Evolutionary conservation across 2,797 vertebrate genomes (phyloP).

Genomic region (Leptoclinus maculatus): DNA sequence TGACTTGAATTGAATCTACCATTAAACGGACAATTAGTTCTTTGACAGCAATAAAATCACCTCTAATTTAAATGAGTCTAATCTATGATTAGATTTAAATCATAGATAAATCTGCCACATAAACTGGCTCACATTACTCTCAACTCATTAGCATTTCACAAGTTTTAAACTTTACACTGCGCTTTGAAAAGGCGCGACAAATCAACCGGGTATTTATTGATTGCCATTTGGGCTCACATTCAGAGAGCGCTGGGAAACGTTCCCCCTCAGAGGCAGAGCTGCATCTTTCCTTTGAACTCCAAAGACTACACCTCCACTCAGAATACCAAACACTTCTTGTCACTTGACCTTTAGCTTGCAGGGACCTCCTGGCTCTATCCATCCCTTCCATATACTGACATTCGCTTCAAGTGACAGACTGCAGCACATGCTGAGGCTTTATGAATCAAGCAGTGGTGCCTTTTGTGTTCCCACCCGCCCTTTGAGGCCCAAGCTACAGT

Average conservation of each 20-base stretch:
- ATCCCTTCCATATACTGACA: slow-evolving; percentile 47
- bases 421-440: slow-evolving; percentile 49
- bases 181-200: background rate
- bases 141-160: background rate
- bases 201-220: slow-evolving; percentile 49
- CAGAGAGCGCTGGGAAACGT: slow-evolving; percentile 19
- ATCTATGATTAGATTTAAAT: too few species aligned
- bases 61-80: too few species aligned
- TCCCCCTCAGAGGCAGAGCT: slow-evolving; percentile 33
- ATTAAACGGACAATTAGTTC: slow-evolving; percentile 11
- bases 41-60: slow-evolving; percentile 10
- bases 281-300: slow-evolving; percentile 44
- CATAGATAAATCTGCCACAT: slow-evolving; percentile 1
- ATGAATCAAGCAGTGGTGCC: slow-evolving; percentile 24
- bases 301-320: slow-evolving; percentile 41
- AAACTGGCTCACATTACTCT: slow-evolving; percentile 9
- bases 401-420: slow-evolving; percentile 59
- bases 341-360: slow-evolving; percentile 74
- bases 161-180: slow-evolving; percentile 13
- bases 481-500: slow-evolving; percentile 57
- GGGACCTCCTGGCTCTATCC: slow-evolving; percentile 58
- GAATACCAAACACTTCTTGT: slow-evolving; percentile 69
- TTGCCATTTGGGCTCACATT: slow-evolving; percentile 61
- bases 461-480: slow-evolving; percentile 34
- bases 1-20: slow-evolving; percentile 28